Evolutionary conservation across 2,113 vertebrate species (phyloP).

Genomic region (Aplodontia rufa): DNA sequence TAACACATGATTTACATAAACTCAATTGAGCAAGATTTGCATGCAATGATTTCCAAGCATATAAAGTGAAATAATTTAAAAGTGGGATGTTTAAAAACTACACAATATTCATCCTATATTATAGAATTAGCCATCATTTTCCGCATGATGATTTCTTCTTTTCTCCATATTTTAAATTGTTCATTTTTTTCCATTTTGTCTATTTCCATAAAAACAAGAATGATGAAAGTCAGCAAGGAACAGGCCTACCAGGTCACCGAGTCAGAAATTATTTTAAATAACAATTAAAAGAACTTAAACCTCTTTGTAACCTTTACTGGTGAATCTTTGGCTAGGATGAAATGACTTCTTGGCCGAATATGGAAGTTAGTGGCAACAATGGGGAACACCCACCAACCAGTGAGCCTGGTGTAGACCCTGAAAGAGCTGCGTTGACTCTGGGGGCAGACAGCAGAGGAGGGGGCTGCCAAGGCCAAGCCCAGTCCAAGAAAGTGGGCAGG

Average conservation of each 20-base stretch:
- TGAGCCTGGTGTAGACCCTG: too few relatives aligned
- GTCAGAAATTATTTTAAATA: not conserved
- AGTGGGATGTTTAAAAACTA: not conserved
- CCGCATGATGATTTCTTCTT: not conserved
- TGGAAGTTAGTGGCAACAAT: not conserved
- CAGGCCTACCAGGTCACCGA: not conserved
- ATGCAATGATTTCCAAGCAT: not conserved
- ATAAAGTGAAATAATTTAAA: not conserved
- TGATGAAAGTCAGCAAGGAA: not conserved
- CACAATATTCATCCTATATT: too few relatives aligned
- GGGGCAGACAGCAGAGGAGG: not conserved
- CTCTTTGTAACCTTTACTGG: not conserved
- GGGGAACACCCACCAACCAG: accelerated
- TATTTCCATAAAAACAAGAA: not conserved
- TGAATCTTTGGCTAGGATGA: not conserved
- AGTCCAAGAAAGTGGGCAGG: accelerated
- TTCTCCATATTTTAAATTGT: not conserved
- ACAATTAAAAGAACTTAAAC: not conserved
- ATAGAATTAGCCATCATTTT: not conserved
- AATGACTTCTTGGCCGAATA: not conserved
- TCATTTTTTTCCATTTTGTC: not conserved
- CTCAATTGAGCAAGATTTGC: not conserved
- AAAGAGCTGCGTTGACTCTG: not conserved
- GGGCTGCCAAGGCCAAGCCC: not conserved
- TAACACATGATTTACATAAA: not conserved